These are phyloP conservation scores for Netelia fuscicornis DNA, from an alignment of 2,888 invertebrate genomes.

Conservation along the genomic window DNA sequence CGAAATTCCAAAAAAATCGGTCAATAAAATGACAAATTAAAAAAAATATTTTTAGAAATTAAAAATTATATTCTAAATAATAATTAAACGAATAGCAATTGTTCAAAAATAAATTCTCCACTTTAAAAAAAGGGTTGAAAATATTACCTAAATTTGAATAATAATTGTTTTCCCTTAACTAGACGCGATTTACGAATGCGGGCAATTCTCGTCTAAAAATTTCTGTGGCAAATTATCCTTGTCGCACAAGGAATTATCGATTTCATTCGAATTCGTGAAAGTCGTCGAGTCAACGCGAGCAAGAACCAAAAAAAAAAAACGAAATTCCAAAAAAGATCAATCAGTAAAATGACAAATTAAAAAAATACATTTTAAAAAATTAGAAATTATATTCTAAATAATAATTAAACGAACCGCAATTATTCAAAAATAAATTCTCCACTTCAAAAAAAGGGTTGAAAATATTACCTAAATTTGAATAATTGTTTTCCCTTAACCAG, in stretches of 20 bases:
- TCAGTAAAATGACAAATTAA: not conserved
- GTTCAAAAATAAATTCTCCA: too few species aligned
- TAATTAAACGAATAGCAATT: too few species aligned
- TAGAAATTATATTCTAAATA: not conserved
- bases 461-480: not conserved
- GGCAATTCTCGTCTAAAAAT: slow-evolving; percentile 29
- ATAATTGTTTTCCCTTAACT: not conserved
- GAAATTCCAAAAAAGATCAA: not conserved
- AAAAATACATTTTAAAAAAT: not conserved
- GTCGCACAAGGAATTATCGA: slow-evolving; percentile 2
- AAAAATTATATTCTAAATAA: not conserved
- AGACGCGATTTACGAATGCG: not conserved
- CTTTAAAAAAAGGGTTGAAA: too few species aligned
- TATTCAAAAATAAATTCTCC: too few species aligned
- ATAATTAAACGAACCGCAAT: too few species aligned
- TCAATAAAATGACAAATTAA: not conserved
- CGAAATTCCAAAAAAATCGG: not conserved
- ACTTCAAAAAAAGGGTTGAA: too few species aligned
- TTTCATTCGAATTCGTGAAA: too few species aligned
- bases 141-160: not conserved
- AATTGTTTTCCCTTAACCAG: not conserved
- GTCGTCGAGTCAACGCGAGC: too few species aligned
- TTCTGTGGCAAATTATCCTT: slow-evolving; percentile 41
- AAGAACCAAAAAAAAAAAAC: not conserved
- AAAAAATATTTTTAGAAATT: not conserved